Conservation (phyloP, 2,113 vertebrate species). For the Thoracochromis brauschi region DNA sequence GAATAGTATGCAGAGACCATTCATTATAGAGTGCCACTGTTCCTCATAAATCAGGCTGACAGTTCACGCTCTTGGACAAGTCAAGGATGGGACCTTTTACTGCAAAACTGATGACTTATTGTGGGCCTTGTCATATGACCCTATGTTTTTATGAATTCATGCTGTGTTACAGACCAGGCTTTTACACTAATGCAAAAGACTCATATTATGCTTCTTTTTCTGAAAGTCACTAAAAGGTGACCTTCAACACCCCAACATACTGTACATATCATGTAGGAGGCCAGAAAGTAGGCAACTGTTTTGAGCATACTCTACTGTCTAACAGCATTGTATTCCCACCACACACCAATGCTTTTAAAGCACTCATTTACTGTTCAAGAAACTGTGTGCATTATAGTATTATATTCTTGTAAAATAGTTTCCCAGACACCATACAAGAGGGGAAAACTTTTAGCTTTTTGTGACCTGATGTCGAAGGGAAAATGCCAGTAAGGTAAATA, state of each 20-base stretch:
- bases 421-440: not conserved
- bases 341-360: not conserved
- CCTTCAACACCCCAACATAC: not conserved
- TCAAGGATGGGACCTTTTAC: not conserved
- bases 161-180: not conserved
- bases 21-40: not conserved
- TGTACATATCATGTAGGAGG: not conserved
- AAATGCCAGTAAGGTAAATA: not conserved
- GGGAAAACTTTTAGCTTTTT: not conserved
- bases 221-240: not conserved
- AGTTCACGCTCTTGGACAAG: not conserved
- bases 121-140: not conserved
- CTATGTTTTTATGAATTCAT: not conserved
- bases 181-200: not conserved
- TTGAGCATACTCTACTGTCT: not conserved
- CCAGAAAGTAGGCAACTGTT: not conserved
- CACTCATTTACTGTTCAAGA: not conserved
- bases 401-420: not conserved
- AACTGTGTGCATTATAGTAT: not conserved
- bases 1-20: constrained; percentile 31
- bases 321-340: not conserved
- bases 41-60: constrained; percentile 14
- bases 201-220: not conserved
- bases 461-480: not conserved
- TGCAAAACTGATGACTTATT: not conserved